Evolutionary conservation across 2,113 vertebrate genomes (phyloP).

Genomic region (Petaurus breviceps): DNA sequence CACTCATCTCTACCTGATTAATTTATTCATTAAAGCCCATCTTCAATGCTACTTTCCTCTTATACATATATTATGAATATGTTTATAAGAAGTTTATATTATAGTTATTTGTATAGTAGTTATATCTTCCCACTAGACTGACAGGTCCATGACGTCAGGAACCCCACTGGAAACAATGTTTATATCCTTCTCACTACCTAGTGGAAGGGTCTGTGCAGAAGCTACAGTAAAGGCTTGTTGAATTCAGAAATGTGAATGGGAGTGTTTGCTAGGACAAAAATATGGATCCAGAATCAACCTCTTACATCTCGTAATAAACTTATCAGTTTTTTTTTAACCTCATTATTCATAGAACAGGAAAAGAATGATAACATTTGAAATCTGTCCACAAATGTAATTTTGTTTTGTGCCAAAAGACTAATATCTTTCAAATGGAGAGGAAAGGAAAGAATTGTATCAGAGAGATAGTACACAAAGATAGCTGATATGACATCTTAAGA

Average conservation of each 20-base stretch:
- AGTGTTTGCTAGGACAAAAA: neutral
- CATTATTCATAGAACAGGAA: slow-evolving; percentile 32
- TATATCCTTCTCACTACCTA: neutral
- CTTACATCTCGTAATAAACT: slow-evolving; percentile 50
- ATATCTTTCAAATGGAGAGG: slow-evolving; percentile 1
- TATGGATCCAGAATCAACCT: slow-evolving; percentile 28
- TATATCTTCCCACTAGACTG: neutral
- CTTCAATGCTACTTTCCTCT: neutral
- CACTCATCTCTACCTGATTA: neutral
- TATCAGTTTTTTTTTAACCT: slow-evolving; percentile 44
- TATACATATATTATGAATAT: neutral
- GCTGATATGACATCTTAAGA: neutral
- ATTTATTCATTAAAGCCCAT: neutral
- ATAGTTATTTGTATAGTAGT: neutral
- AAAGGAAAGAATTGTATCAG: neutral
- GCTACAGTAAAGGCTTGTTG: slow-evolving; percentile 29
- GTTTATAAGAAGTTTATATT: neutral
- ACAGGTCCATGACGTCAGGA: neutral
- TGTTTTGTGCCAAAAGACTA: slow-evolving; percentile 39
- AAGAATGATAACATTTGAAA: slow-evolving; percentile 52
- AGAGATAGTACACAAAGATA: neutral
- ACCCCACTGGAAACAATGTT: neutral
- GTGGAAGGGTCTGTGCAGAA: neutral
- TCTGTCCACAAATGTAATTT: neutral
- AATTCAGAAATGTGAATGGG: neutral